Base-by-base conservation (phyloP, 1,140 invertebrate species). In the Psix sp. region DNA sequence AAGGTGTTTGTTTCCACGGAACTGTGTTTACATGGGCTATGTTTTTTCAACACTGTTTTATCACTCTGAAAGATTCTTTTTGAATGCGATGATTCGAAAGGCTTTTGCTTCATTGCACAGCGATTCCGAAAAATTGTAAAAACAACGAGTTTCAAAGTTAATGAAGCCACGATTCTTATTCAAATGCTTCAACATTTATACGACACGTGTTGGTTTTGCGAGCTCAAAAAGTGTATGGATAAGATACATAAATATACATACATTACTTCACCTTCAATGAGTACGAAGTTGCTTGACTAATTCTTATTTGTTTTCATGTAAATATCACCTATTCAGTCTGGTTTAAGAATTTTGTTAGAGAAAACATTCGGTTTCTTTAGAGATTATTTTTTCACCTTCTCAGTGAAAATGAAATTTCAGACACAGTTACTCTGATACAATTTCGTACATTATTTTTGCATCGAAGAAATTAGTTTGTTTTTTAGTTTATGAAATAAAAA, bases 161-260 rank as follows among this genome's bases (percentile, higher is more conserved):
- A 52, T 52, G 45, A 42, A 51, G 42, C 46, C 36, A 52, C 46
- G 29, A 43, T 62, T 62, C 38, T 49, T 62, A 62, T 62, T 51
- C 24, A 62, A 51, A 62, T 62, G 35, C 13, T 9, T 33, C 21
- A 35, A 42, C 26, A 42, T 42, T 51, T 42, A 43, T 10, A 35
- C 14, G 18, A 42, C 46, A 21, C 17, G n/a, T 51, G 43, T 36
- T 63, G 40, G 46, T 35, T 13, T 43, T 42, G 16, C 36, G 16
- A 9, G 9, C 13, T 49, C 26, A 49, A 42, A 49, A 42, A 51
- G 38, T 60, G 36, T 24, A 21, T 24, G 20, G 15, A 59, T 20
- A 48, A 59, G 56, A 51, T 49, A 60, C 45, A 51, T 62, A 51
- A 51, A 62, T 62, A 62, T 51, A 42, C 45, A 62, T 62, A 43